Base-by-base conservation (phyloP, 2,888 invertebrate species). In the Ephialtes manifestator region DNA sequence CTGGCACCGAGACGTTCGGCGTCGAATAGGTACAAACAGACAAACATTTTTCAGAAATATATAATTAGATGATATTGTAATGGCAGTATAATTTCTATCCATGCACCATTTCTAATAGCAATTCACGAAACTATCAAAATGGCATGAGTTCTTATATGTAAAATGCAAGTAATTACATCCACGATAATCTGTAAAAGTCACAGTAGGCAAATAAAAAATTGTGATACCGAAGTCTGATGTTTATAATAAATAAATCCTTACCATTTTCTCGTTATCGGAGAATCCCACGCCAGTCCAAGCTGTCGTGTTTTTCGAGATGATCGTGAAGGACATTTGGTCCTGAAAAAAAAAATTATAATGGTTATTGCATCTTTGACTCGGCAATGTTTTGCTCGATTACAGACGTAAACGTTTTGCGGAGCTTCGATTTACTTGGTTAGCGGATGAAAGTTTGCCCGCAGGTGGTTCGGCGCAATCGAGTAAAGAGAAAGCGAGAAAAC, bases 201-300 rank as follows among this genome's bases (percentile, higher is more conserved):
- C n/a, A n/a, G n/a, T n/a, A n/a, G n/a, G n/a, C n/a, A n/a, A n/a
- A n/a, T n/a, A n/a, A n/a, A n/a, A n/a, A n/a, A n/a, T n/a, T n/a
- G n/a, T n/a, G n/a, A n/a, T n/a, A n/a, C n/a, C n/a, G n/a, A n/a
- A n/a, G n/a, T n/a, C n/a, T 35, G 35, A 63, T 60, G 20, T 51
- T 65, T 15, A 39, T 7, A 51, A 53, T 48, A 46, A 18, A 20
- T 13, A 43, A 35, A 39, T 15, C 89, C 94, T 94, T 93, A 97
- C 97, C 98, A 98, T 98, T 93, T 96, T 97, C 88, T 96, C 96
- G 91, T 98, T 96, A 84, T 97, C 95, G 71, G 97, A 97, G 92
- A 98, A 98, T 0, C 97, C 98, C 84, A 98, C 97, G 0, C 98
- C 98, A 0, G 98, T 98, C 98, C 98, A 98, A 10, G 96, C 95